Base-by-base conservation (phyloP, 23 tunicate species). In the Aplidium turbinatum region DNA sequence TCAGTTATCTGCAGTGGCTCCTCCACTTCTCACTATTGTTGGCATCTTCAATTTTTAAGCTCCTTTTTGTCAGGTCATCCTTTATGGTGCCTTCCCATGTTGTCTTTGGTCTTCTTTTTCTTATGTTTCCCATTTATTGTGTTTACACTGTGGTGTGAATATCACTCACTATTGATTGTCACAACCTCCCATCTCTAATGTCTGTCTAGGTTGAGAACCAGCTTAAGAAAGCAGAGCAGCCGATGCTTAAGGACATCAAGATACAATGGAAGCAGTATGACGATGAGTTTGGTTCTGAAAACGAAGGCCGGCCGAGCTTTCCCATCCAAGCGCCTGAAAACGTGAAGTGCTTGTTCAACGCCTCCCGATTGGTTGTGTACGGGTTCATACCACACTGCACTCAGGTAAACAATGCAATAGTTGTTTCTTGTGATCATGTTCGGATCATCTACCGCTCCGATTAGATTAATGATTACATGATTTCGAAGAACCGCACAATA, bases 351-450 rank as follows among this genome's bases (percentile, higher is more conserved):
- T 31, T 87, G 32, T 87, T 80, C 53, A 87, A 78, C 56, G 57
- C 61, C 16, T 87, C 94, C 31, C 76, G 86, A 39, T 36, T 87
- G 11, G 85, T 80, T 1, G 94, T 71, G 5, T 87, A 80, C 36
- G 54, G 94, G 20, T 80, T 80, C 56, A 40, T 67, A 33, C 94
- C 94, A 18, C 63, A 80, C 63, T 87, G 94, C 63, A 55, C 60
- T 4, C 33, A 39, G 74, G 84, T 78, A 25, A 33, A 67, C 40
- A 19, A 5, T 54, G 22, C 22, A 54, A n/a, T n/a, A n/a, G n/a
- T n/a, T n/a, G n/a, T n/a, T n/a, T n/a, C n/a, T n/a, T n/a, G n/a
- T n/a, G n/a, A n/a, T n/a, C n/a, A n/a, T n/a, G n/a, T n/a, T n/a
- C n/a, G n/a, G n/a, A n/a, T n/a, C n/a, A n/a, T n/a, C n/a, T n/a